These are phyloP conservation scores for Herminia tarsipennalis DNA, from an alignment of 2,888 invertebrate species.

Conservation along the genomic window DNA sequence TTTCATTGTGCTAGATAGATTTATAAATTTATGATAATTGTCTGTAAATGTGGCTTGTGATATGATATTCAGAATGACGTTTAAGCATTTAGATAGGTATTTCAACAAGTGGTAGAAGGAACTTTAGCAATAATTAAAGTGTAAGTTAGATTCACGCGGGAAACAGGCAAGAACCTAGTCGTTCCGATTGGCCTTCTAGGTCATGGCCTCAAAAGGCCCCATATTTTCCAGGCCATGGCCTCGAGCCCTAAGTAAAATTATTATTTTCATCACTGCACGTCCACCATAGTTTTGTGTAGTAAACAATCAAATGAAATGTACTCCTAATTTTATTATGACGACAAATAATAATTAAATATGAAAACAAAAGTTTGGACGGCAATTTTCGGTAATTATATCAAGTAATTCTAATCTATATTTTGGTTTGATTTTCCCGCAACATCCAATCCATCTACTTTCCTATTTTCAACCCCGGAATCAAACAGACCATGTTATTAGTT, in stretches of 20 bases:
- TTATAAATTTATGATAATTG: conserved; percentile 12
- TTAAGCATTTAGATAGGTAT: conserved; percentile 8
- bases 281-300: conserved; percentile 37
- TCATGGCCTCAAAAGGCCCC: conserved; percentile 5
- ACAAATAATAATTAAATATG: conserved; percentile 39
- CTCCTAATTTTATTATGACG: conserved; percentile 42
- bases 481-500: too few relatives aligned
- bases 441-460: not conserved
- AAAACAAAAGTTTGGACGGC: conserved; percentile 48
- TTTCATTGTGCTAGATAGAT: conserved; percentile 19
- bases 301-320: conserved; percentile 41
- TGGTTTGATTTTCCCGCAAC: conserved; percentile 30
- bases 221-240: conserved; percentile 21
- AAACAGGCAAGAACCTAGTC: conserved; percentile 27
- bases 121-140: conserved; percentile 41
- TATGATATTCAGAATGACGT: too few relatives aligned
- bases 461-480: not conserved
- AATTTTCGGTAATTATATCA: conserved; percentile 54
- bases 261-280: conserved; percentile 37
- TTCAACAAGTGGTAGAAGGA: conserved; percentile 14
- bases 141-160: conserved; percentile 26
- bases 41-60: conserved; percentile 9
- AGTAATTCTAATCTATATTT: conserved; percentile 43
- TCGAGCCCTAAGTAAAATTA: conserved; percentile 19
- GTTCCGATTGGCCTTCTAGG: conserved; percentile 10